phyloP scores from a whole-genome alignment of 2,888 invertebrate genomes.

The Diarsia rubi region DNA sequence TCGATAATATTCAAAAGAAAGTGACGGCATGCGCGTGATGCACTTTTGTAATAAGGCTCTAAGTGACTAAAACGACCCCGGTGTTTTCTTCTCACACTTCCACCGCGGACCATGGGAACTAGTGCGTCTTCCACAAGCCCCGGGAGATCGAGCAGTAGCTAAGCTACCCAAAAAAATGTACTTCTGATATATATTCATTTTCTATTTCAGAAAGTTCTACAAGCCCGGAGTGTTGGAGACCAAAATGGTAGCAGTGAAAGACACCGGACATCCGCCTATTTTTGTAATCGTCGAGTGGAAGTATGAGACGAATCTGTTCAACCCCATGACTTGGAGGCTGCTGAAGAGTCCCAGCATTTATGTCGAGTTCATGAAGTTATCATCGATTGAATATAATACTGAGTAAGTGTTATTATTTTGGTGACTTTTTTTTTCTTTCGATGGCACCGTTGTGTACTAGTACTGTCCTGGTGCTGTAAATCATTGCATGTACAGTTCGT shows the following conservation, averaged over 20 bases:
- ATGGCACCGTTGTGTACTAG: not conserved
- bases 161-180: not conserved
- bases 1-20: too few species aligned
- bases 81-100: too few species aligned
- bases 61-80: too few species aligned
- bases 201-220: constrained; percentile 89
- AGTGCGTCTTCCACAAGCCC: too few species aligned
- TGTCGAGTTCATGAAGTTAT: constrained; percentile 93
- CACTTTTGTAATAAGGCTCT: too few species aligned
- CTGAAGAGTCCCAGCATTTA: constrained; percentile 94
- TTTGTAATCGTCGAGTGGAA: constrained; percentile 94
- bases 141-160: not conserved
- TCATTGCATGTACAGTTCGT: not conserved
- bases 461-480: not conserved
- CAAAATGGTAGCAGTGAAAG: constrained; percentile 92
- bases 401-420: constrained; percentile 86
- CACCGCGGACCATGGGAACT: too few species aligned
- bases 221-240: constrained; percentile 94
- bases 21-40: too few species aligned
- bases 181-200: not conserved
- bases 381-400: constrained; percentile 93
- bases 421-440: not conserved
- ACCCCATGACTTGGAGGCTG: constrained; percentile 96
- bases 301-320: constrained; percentile 94
- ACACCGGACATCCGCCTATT: constrained; percentile 92